Base-by-base conservation (phyloP, 2,113 vertebrate genomes). In the Anarhynchus alexandrinus region DNA sequence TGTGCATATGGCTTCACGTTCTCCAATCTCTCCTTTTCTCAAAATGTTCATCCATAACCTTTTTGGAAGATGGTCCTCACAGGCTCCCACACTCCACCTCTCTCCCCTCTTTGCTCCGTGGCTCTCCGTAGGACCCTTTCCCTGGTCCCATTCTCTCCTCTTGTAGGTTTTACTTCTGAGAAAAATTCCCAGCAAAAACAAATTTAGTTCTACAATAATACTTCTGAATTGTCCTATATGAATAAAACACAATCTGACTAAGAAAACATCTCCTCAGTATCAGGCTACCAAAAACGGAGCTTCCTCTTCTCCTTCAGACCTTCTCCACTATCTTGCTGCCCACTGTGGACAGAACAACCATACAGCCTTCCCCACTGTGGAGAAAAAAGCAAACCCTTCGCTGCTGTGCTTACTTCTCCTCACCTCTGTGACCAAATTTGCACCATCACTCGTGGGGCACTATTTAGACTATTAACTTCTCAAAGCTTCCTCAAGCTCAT, bases 41-140 rank as follows among this genome's bases (percentile, higher is more conserved):
- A 82, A 74, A 74, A 76, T 23, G 3, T 21, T 92, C 10, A 42
- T 64, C 20, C 23, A 47, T 6, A 52, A 7, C 1, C 15, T 74
- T 82, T 73, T 45, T 10, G 17, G 30, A 81, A 49, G 40, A 55
- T 27, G 20, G 1, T 62, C 13, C 9, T 84, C 43, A 67, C 17
- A 84, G 26, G 6, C 15, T 84, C 14, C 20, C 32, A 49, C 10
- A 55, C 12, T 47, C 6, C 5, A 38, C 6, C 16, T 79, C 32
- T 67, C 27, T 65, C 5, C 2, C 2, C 0, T 0, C 10, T 89
- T 64, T 87, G 4, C 29, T 71, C 14, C 52, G 20, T 79, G n/a
- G 6, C 6, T 83, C 12, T 77, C 58, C 20, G 19, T 4, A 69
- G 10, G 78, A 72, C 2, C 3, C 12, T 26, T 62, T 87, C 17